phyloP scores from a whole-genome alignment of 2,113 vertebrate species.

The Aepyceros melampus region DNA sequence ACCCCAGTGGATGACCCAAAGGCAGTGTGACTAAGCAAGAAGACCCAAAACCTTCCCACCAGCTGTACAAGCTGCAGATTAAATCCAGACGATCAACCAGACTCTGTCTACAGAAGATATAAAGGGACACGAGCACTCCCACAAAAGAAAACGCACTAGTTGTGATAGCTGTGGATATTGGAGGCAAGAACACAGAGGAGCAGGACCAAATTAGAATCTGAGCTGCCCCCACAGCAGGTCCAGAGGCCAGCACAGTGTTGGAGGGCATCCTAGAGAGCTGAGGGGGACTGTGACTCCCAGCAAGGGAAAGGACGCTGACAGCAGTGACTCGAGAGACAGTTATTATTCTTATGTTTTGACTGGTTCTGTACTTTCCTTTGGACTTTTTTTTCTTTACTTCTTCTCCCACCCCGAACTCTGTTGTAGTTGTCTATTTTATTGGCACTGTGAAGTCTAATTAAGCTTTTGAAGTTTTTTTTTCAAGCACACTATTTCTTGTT shows the following conservation, averaged over 20 bases:
- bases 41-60: neutral
- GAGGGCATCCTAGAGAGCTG: neutral
- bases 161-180: neutral
- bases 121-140: neutral
- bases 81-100: neutral
- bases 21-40: neutral
- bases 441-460: neutral
- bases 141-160: neutral
- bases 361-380: neutral
- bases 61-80: neutral
- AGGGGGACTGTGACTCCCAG: neutral
- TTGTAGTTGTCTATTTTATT: neutral
- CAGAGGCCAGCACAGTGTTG: neutral
- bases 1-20: neutral
- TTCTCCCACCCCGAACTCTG: neutral
- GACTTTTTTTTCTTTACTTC: neutral
- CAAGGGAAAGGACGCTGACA: neutral
- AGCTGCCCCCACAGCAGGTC: neutral
- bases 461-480: neutral
- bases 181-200: neutral
- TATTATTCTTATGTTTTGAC: neutral
- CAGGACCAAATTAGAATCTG: neutral
- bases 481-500: neutral
- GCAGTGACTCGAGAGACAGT: neutral
- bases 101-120: neutral